phyloP scores from a whole-genome alignment of 2,888 invertebrate genomes.

The Pandemis cinnamomeana region DNA sequence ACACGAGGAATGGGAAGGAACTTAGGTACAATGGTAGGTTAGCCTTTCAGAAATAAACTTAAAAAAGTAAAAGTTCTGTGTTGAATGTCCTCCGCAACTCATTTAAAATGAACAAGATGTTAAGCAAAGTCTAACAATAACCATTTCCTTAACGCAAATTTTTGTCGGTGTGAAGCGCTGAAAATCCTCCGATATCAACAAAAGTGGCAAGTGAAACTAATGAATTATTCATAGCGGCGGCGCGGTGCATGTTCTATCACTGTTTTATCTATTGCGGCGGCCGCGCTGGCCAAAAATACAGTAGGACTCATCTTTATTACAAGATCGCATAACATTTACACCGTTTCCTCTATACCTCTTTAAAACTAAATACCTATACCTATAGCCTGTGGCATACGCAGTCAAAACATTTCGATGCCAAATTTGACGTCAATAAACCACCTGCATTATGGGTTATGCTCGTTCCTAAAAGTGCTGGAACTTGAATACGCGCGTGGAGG shows the following conservation, averaged over 20 bases:
- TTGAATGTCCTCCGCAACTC: slow-evolving; percentile 49
- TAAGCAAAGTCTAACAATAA: slow-evolving; percentile 74
- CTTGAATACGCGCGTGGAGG: background rate
- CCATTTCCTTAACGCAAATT: slow-evolving; percentile 78
- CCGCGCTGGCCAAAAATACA: slow-evolving; percentile 31
- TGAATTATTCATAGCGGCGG: slow-evolving; percentile 84
- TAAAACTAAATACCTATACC: background rate
- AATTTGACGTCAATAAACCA: too few relatives aligned
- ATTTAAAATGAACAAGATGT: slow-evolving; percentile 63
- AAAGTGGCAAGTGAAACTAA: slow-evolving; percentile 85
- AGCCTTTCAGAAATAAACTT: slow-evolving; percentile 5
- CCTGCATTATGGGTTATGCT: too few relatives aligned
- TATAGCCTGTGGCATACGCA: too few relatives aligned
- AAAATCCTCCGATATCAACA: slow-evolving; percentile 84
- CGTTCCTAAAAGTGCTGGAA: too few relatives aligned
- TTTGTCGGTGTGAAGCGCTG: slow-evolving; percentile 81
- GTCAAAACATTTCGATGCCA: background rate
- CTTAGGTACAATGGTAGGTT: background rate
- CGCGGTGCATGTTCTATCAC: slow-evolving; percentile 85
- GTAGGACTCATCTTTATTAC: slow-evolving; percentile 16
- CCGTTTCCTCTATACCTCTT: background rate
- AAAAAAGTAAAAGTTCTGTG: slow-evolving; percentile 3
- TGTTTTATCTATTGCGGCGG: slow-evolving; percentile 84
- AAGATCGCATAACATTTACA: background rate
- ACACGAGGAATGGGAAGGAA: too few relatives aligned